phyloP scores from a whole-genome alignment of 2,888 invertebrate genomes.

The Cephus pygmeus region DNA sequence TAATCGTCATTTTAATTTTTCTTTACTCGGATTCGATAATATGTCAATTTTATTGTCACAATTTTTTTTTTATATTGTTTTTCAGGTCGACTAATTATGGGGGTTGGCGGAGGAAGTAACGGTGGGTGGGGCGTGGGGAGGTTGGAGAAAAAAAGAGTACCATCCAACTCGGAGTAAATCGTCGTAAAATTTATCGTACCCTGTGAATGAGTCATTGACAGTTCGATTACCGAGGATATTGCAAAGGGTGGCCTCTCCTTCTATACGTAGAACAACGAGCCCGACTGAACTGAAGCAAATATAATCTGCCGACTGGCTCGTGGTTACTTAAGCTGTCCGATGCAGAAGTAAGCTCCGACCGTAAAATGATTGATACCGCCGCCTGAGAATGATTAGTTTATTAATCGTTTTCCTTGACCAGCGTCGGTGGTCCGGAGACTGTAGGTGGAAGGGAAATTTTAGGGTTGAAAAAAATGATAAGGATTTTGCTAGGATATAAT shows the following conservation, averaged over 20 bases:
- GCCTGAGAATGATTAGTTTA: slow-evolving; percentile 57
- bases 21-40: neutral
- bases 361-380: slow-evolving; percentile 55
- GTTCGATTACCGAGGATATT: slow-evolving; percentile 22
- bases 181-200: slow-evolving; percentile 26
- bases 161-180: neutral
- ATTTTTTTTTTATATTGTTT: neutral
- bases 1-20: neutral
- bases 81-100: neutral
- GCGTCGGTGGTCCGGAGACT: slow-evolving; percentile 6
- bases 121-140: neutral
- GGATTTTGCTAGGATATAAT: neutral
- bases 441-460: neutral
- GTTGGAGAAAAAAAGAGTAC: neutral
- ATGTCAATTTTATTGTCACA: neutral
- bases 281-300: slow-evolving; percentile 47
- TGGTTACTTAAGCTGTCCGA: slow-evolving; percentile 52
- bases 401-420: slow-evolving; percentile 56
- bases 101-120: neutral
- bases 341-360: slow-evolving; percentile 44
- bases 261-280: slow-evolving; percentile 28
- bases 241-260: slow-evolving; percentile 3
- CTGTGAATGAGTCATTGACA: slow-evolving; percentile 28
- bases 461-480: neutral
- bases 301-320: slow-evolving; percentile 39